Evolutionary conservation across 2,113 vertebrate genomes (phyloP), one percentile per base, ranked within the genome.

Genomic region (Alethe diademata): DNA sequence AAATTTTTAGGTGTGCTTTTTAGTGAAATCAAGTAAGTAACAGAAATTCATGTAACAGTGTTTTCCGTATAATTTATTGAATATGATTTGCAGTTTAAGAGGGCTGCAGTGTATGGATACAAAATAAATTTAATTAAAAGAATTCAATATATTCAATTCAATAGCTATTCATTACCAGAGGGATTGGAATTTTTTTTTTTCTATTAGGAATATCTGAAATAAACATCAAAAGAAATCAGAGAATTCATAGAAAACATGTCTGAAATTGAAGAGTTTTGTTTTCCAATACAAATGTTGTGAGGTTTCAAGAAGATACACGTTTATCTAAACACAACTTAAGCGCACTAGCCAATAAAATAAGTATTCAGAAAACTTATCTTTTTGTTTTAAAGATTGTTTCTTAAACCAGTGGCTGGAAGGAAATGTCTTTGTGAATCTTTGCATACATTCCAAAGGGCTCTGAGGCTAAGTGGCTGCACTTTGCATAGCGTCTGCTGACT

Each of bases 401-500:
- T 90, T 90, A 93, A 90, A 84, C 56, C 93, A 85, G 70, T 85
- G 92, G 79, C 64, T 93, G 87, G 57, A 72, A 89, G 90, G 87
- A 83, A 75, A 86, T 38, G 88, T 96, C 95, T 90, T 95, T 94
- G 91, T 95, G 92, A 80, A 96, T 96, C 91, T 94, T 72, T 84
- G 84, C 95, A 70, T 67, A 38, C 92, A 85, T 93, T 94, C 78
- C 84, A 78, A 89, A 90, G 95, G 86, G 42, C 79, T 93, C 57
- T 85, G 9, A 76, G 92, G 90, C 91, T 91, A 95, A 97, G 95
- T 93, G 93, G 89, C 85, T 93, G 90, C 86, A 75, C 96, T 97
- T 81, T 93, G 91, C 90, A 92, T 96, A 57, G 92, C 18, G 85
- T 83, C 92, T 97, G 65, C 95, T 97, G 79, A 94, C 74, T 84